These are phyloP conservation scores for Poecilia velifera DNA, from an alignment of 2,797 vertebrate genomes.

Conservation along the genomic window DNA sequence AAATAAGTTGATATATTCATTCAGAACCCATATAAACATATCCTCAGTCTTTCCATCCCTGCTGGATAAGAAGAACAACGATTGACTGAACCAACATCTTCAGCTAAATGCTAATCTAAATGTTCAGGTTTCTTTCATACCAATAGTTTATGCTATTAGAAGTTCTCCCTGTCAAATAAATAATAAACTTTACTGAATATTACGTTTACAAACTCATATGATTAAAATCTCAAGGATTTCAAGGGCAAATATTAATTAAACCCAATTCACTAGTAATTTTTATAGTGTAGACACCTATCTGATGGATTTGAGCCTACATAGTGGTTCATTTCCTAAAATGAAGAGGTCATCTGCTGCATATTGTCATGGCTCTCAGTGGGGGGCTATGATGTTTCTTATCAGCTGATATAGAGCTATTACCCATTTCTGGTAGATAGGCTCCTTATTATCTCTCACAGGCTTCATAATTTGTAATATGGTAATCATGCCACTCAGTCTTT, in stretches of 20 bases:
- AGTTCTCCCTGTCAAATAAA: background rate
- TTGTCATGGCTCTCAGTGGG: constrained; percentile 31
- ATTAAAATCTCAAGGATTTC: background rate
- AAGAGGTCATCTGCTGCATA: constrained; percentile 38
- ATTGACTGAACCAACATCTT: background rate
- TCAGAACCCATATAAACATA: background rate
- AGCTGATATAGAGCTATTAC: constrained; percentile 45
- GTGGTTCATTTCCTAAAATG: constrained; percentile 8
- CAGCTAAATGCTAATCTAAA: background rate
- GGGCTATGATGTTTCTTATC: constrained; percentile 55
- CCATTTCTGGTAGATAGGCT: constrained; percentile 40
- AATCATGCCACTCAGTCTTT: constrained; percentile 24
- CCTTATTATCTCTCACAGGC: constrained; percentile 32
- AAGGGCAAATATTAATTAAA: background rate
- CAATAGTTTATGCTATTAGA: background rate
- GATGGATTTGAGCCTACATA: constrained; percentile 5
- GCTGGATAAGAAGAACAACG: background rate
- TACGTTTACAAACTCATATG: background rate
- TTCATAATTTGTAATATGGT: constrained; percentile 38
- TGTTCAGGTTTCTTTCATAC: background rate
- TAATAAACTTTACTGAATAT: background rate
- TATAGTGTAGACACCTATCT: background rate
- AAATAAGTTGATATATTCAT: background rate
- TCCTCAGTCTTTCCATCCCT: background rate
- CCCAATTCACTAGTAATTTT: background rate